These are phyloP conservation scores for Nycticebus coucang DNA, from an alignment of 2,113 vertebrate genomes.

Conservation along the genomic window DNA sequence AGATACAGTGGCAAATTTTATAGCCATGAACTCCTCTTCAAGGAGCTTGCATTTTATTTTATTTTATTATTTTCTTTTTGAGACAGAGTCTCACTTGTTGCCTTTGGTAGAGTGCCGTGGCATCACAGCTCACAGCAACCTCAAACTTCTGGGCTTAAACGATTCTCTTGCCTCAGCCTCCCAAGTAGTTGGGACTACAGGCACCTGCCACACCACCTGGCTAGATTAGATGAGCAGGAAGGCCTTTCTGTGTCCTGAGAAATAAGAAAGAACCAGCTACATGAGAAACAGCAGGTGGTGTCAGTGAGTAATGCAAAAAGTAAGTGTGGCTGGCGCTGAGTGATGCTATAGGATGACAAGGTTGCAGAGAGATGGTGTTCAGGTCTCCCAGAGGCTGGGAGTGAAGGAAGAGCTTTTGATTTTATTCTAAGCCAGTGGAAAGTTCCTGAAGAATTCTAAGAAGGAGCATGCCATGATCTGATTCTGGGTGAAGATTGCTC, in stretches of 20 bases:
- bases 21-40: background rate
- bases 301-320: background rate
- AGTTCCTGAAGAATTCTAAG: background rate
- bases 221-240: background rate
- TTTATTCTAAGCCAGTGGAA: background rate
- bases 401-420: background rate
- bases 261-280: background rate
- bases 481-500: background rate
- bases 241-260: background rate
- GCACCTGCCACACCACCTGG: no score
- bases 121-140: no score
- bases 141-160: no score
- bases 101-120: no score
- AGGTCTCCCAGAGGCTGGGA: background rate
- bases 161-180: no score
- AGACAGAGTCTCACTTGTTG: no score
- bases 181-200: no score
- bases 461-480: background rate
- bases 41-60: background rate
- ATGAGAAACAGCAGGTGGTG: accelerated
- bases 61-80: no score
- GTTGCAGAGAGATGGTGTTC: no score
- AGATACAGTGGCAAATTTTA: background rate
- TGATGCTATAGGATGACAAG: background rate
- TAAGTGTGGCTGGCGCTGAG: background rate